Percentiles rank a stretch among this genome's conserved stretches.
Conservation (phyloP, 64 coral and sea anemone genomes). For the Hydrozoanthus tunicans region DNA sequence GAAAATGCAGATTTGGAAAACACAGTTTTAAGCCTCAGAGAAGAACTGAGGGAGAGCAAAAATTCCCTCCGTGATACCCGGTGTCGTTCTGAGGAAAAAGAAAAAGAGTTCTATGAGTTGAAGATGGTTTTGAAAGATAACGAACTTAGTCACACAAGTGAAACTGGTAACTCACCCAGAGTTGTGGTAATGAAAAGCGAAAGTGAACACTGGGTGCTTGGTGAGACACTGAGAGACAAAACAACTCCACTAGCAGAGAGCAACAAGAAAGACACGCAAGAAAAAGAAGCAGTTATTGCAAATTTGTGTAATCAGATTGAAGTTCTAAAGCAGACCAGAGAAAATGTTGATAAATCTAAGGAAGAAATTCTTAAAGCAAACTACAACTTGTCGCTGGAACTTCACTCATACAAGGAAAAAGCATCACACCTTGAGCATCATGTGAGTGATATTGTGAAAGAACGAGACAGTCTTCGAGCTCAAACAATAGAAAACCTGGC, state of each 20-base stretch:
- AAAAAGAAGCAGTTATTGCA: conserved; percentile 16
- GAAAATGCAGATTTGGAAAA: conserved; percentile 44
- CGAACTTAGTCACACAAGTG: neutral
- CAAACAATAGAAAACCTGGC: conserved; percentile 22
- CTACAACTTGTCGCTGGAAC: conserved; percentile 22
- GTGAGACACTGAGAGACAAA: neutral
- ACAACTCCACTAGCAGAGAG: neutral
- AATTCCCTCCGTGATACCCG: neutral
- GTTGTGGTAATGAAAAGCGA: neutral
- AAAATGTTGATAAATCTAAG: conserved; percentile 5
- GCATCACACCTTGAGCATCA: conserved; percentile 8
- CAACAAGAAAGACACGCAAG: neutral
- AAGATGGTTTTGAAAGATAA: neutral
- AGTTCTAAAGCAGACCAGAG: neutral
- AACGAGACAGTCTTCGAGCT: conserved; percentile 23
- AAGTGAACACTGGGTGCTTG: neutral
- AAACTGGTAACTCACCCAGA: neutral
- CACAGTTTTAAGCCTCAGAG: neutral
- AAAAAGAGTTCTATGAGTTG: conserved; percentile 17
- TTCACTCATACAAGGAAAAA: conserved; percentile 49
- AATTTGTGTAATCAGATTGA: neutral
- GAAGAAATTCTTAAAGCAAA: conserved; percentile 1
- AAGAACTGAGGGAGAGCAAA: neutral
- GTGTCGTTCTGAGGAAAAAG: neutral
- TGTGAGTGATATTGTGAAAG: neutral